Percentiles rank a stretch among this genome's conserved stretches.
Conservation (phyloP, 2,888 invertebrate species). For the Protodeltote pygarga region DNA sequence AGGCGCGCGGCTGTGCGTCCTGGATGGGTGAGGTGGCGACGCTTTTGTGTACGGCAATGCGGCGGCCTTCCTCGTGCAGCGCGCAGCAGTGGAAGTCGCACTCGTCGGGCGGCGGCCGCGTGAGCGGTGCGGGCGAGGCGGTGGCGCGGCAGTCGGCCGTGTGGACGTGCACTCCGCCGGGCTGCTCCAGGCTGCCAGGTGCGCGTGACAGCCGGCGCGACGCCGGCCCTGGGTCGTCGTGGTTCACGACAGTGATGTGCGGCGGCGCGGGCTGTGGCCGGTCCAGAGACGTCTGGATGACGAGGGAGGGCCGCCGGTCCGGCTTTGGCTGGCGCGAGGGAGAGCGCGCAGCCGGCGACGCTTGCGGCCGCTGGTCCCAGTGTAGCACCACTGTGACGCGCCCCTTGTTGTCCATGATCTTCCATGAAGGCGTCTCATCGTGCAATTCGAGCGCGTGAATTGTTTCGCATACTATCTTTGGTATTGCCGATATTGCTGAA, state of each 20-base stretch:
- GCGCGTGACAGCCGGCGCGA: conserved; percentile 90
- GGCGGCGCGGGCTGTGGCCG: conserved; percentile 90
- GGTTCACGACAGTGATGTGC: conserved; percentile 97
- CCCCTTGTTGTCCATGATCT: conserved; percentile 99
- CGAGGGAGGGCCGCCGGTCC: conserved; percentile 90
- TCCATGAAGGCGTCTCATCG: conserved; percentile 99
- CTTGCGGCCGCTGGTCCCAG: conserved; percentile 96
- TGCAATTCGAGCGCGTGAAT: conserved; percentile 97
- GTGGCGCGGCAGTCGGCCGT: conserved; percentile 92
- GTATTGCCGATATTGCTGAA: conserved; percentile 97
- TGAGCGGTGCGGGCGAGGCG: conserved; percentile 90
- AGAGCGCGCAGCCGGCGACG: conserved; percentile 87
- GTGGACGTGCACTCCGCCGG: conserved; percentile 92
- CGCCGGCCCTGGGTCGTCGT: conserved; percentile 95
- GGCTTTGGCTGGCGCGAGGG: conserved; percentile 82
- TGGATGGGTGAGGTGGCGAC: conserved; percentile 97
- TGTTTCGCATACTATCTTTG: conserved; percentile 98
- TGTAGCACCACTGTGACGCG: conserved; percentile 98
- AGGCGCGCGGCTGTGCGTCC: conserved; percentile 90
- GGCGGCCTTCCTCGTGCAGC: conserved; percentile 96
- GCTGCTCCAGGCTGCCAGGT: conserved; percentile 89
- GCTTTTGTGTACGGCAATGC: conserved; percentile 96
- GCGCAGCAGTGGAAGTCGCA: conserved; percentile 99
- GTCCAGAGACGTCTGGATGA: conserved; percentile 92
- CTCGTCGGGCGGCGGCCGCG: conserved; percentile 90